phyloP scores from a whole-genome alignment of 2,113 vertebrate species.

The Pipa parva region DNA sequence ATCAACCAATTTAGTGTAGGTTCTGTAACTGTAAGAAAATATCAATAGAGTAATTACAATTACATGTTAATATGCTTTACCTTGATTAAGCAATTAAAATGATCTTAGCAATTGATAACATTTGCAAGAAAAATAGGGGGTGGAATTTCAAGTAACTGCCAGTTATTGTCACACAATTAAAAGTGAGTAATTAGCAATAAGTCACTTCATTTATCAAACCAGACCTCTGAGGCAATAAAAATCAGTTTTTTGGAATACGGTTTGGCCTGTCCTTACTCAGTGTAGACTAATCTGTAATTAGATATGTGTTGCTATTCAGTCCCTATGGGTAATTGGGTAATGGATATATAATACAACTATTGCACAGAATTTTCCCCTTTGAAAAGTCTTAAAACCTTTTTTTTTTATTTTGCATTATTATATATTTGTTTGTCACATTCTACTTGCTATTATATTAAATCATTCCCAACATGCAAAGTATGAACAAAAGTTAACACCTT shows the following conservation, averaged over 20 bases:
- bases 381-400: too few relatives aligned
- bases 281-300: too few relatives aligned
- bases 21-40: not conserved
- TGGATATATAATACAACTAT: too few relatives aligned
- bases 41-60: slow-evolving; percentile 19
- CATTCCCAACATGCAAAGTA: too few relatives aligned
- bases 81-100: slow-evolving; percentile 23
- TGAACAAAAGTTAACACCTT: not conserved
- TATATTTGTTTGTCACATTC: too few relatives aligned
- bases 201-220: slow-evolving; percentile 2
- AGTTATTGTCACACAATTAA: slow-evolving; percentile 1
- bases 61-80: slow-evolving; percentile 18
- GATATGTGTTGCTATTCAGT: too few relatives aligned
- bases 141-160: not conserved
- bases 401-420: too few relatives aligned
- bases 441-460: too few relatives aligned
- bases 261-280: too few relatives aligned
- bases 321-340: too few relatives aligned
- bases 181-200: not conserved
- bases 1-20: slow-evolving; percentile 4
- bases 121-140: not conserved
- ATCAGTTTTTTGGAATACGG: not conserved
- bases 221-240: not conserved
- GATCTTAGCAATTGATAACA: slow-evolving; percentile 28
- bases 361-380: too few relatives aligned